phyloP scores from a whole-genome alignment of 2,797 vertebrate species.

The Chaenodraco wilsoni region DNA sequence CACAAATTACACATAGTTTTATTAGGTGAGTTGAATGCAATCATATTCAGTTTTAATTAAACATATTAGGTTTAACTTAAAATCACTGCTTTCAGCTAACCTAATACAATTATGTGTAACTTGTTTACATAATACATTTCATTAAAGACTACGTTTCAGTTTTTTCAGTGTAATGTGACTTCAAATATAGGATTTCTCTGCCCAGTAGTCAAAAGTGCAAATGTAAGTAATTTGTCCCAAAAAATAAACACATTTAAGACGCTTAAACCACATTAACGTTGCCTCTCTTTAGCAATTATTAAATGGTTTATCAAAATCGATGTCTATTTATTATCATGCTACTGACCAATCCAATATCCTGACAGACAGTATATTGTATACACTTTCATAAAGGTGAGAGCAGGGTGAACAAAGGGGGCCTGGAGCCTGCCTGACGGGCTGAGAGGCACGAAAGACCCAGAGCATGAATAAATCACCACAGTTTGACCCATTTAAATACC shows the following conservation, averaged over 20 bases:
- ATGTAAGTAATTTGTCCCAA: neutral
- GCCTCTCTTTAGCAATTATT: neutral
- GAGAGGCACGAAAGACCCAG: conserved; percentile 73
- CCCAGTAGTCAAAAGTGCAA: neutral
- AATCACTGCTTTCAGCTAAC: too few species aligned
- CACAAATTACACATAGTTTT: too few species aligned
- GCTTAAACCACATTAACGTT: neutral
- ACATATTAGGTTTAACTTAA: too few species aligned
- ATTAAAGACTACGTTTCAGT: too few species aligned
- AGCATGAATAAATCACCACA: conserved; percentile 82
- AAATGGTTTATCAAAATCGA: neutral
- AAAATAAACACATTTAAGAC: neutral
- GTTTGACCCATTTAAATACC: conserved; percentile 84
- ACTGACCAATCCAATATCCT: neutral
- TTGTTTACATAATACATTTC: too few species aligned
- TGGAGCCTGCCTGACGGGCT: conserved; percentile 63
- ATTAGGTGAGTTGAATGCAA: too few species aligned
- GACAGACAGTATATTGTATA: neutral
- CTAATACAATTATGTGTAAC: too few species aligned
- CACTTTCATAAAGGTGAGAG: conserved; percentile 4
- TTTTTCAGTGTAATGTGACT: neutral
- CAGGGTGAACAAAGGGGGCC: conserved; percentile 28
- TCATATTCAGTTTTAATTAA: too few species aligned
- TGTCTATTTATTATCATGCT: neutral
- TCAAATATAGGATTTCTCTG: neutral